Base-by-base conservation (phyloP, 2,888 invertebrate species). In the Netelia fuscicornis region DNA sequence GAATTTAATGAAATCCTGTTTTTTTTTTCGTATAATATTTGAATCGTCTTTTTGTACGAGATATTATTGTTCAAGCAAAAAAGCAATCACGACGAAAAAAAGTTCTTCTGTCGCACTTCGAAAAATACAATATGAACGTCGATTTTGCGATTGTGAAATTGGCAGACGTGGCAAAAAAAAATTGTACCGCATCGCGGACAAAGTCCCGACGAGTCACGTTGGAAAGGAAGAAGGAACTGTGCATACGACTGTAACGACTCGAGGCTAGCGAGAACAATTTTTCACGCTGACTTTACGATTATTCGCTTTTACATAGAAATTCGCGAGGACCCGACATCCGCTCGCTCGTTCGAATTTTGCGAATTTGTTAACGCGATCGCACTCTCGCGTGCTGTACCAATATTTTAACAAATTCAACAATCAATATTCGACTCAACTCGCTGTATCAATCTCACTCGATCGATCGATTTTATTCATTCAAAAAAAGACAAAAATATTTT, bases 111-210 rank as follows among this genome's bases (percentile, higher is more conserved):
- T 13, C 25, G 11, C 37, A 56, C 2, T 5, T 25, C 56, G 10
- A 20, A 77, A 44, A 70, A 58, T 70, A 2, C 62, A 76, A 71
- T 54, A 48, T 62, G 56, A 74, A 81, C 58, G 74, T 58, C 70
- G 58, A 84, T 84, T 65, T 70, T 23, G 44, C 80, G 42, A 76
- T 70, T 37, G 65, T 52, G 62, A 76, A 84, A 81, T 68, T 65
- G 17, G 81, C 74, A 1, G 25, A 74, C 77, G 67, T 78, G 20
- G 75, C 81, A 25, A 52, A 81, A 85, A 84, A 54, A 70, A 58
- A 20, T 30, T 42, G 11, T 13, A 48, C 62, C 9, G 3, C 10
- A 17, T 2, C 20, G 62, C 44, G 10, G 52, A 48, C 48, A 48
- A 48, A 10, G 17, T 30, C 20, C 8, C 42, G 58, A 20, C 37